phyloP scores from a whole-genome alignment of 2,888 invertebrate species.

The Hirtodrosophila histrioides region DNA sequence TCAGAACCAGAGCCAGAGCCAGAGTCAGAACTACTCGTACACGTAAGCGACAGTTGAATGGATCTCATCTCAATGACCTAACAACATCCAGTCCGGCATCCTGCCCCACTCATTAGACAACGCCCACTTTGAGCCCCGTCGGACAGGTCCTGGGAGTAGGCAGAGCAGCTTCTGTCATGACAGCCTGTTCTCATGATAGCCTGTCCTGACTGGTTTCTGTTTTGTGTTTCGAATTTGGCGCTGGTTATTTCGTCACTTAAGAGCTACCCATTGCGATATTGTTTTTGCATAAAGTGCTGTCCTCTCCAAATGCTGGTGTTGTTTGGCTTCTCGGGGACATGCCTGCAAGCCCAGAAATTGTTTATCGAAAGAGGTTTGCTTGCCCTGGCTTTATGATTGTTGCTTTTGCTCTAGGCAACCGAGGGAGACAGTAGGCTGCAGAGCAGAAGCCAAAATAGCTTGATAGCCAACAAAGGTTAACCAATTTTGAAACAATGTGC shows the following conservation, averaged over 20 bases:
- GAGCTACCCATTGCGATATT: constrained; percentile 44
- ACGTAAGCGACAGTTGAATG: constrained; percentile 68
- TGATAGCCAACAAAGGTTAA: constrained; percentile 40
- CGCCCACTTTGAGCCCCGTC: constrained; percentile 21
- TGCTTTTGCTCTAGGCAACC: neutral
- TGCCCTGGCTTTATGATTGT: constrained; percentile 1
- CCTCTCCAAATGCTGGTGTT: neutral
- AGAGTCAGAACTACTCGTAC: constrained; percentile 17
- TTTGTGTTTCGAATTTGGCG: constrained; percentile 30
- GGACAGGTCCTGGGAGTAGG: neutral
- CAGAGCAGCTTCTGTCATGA: constrained; percentile 18
- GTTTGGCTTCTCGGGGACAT: constrained; percentile 7
- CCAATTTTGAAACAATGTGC: constrained; percentile 53
- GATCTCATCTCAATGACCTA: constrained; percentile 65
- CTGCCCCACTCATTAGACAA: constrained; percentile 51
- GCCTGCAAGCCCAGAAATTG: constrained; percentile 20
- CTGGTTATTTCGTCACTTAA: constrained; percentile 67
- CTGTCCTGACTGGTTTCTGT: constrained; percentile 12
- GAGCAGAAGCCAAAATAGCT: constrained; percentile 13
- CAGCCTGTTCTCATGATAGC: constrained; percentile 38
- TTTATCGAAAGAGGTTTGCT: constrained; percentile 4
- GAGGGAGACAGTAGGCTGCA: neutral
- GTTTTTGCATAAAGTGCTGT: constrained; percentile 67
- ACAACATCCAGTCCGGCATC: constrained; percentile 36
- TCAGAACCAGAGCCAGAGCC: constrained; percentile 9